phyloP scores from a whole-genome alignment of 92 coral and sea anemone species.

The Epizoanthus rinbou region DNA sequence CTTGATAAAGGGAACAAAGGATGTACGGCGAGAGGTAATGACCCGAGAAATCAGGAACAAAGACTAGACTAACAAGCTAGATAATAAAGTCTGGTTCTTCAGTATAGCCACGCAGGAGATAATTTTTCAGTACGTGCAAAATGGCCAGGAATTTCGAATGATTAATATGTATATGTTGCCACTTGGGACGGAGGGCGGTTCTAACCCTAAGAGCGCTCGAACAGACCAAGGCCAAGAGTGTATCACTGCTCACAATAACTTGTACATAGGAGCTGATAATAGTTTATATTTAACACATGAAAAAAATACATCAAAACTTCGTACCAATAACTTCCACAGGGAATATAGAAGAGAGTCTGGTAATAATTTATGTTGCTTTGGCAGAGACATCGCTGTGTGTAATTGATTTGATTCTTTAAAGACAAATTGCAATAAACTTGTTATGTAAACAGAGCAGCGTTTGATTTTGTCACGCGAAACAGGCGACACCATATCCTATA shows the following conservation, averaged over 20 bases:
- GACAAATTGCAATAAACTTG: not conserved
- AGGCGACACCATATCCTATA: not conserved
- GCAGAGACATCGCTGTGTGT: not conserved
- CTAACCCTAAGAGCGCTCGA: slow-evolving; percentile 24
- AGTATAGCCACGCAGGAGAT: not conserved
- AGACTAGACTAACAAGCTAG: not conserved
- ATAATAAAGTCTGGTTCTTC: not conserved
- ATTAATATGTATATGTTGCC: not conserved
- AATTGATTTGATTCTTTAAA: not conserved
- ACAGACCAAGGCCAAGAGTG: not conserved
- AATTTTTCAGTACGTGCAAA: not conserved
- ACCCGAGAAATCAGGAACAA: slow-evolving; percentile 4
- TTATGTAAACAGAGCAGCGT: not conserved
- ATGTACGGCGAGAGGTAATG: not conserved
- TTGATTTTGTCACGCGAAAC: not conserved
- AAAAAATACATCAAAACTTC: not conserved
- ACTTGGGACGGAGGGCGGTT: slow-evolving; percentile 2
- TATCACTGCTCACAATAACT: not conserved
- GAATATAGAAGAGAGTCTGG: not conserved
- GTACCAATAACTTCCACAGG: not conserved
- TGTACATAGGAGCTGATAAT: not conserved
- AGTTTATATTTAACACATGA: not conserved
- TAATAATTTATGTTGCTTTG: not conserved
- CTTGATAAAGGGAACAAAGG: not conserved
- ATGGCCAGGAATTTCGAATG: not conserved